These are phyloP conservation scores for Drosophila anomelani DNA, from an alignment of 2,888 invertebrate species.

Conservation along the genomic window DNA sequence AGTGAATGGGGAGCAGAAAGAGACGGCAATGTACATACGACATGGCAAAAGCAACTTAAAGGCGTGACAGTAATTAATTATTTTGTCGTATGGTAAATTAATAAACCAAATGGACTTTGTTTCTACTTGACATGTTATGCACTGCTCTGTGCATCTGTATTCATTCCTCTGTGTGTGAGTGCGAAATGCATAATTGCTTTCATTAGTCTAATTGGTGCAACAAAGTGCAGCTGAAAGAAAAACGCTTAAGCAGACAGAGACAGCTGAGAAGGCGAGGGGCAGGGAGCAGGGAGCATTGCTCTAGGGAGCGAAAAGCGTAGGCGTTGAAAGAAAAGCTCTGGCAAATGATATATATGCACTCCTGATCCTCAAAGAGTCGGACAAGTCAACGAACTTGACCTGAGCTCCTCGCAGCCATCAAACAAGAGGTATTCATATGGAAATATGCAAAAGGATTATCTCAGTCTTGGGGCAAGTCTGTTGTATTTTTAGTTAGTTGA, in stretches of 20 bases:
- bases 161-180: constrained; percentile 28
- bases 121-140: constrained; percentile 79
- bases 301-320: constrained; percentile 28
- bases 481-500: constrained; percentile 15
- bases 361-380: constrained; percentile 20
- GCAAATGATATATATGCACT: constrained; percentile 29
- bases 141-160: constrained; percentile 43
- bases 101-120: constrained; percentile 81
- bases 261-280: neutral
- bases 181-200: constrained; percentile 77
- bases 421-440: constrained; percentile 2
- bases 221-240: constrained; percentile 50
- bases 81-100: constrained; percentile 82
- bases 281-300: constrained; percentile 3
- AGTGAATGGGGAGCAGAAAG: neutral
- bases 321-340: constrained; percentile 41
- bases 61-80: constrained; percentile 85
- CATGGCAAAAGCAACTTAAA: constrained; percentile 75
- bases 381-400: constrained; percentile 44
- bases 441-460: constrained; percentile 18
- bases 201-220: constrained; percentile 75
- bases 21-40: constrained; percentile 4
- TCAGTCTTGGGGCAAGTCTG: constrained; percentile 3
- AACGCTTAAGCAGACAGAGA: constrained; percentile 36
- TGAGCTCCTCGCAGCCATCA: constrained; percentile 1